Percentiles rank a stretch among this genome's conserved stretches.
Evolutionary conservation across 2,113 vertebrate species (phyloP).

Genomic region (Mus pahari): DNA sequence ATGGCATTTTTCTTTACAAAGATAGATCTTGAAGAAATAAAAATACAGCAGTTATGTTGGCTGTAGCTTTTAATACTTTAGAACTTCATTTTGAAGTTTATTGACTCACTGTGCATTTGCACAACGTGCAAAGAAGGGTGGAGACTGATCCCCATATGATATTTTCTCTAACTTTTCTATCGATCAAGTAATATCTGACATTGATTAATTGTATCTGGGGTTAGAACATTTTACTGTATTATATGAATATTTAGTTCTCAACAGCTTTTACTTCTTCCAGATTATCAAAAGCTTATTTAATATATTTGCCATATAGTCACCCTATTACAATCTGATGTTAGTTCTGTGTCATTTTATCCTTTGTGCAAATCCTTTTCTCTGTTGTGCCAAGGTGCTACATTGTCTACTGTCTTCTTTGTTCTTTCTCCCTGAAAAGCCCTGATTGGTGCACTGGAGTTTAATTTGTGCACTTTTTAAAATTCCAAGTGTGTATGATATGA

Average conservation of each 20-base stretch:
- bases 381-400: neutral
- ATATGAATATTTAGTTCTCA: neutral
- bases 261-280: neutral
- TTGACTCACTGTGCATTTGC: neutral
- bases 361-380: neutral
- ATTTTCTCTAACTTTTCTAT: neutral
- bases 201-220: neutral
- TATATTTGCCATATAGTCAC: neutral
- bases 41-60: neutral
- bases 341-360: neutral
- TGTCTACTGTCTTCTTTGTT: neutral
- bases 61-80: neutral
- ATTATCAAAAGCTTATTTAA: neutral
- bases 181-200: neutral
- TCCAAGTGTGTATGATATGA: neutral
- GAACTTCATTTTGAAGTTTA: neutral
- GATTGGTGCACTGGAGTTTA: neutral
- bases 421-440: neutral
- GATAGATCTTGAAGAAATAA: fast-evolving
- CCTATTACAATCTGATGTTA: neutral
- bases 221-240: neutral
- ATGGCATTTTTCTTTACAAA: neutral
- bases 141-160: no score
- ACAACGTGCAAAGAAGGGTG: neutral
- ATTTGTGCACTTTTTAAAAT: neutral